Evolutionary conservation across 2,888 invertebrate species (phyloP), one percentile per base, ranked within the genome.

Genomic region (Coenonympha glycerion): DNA sequence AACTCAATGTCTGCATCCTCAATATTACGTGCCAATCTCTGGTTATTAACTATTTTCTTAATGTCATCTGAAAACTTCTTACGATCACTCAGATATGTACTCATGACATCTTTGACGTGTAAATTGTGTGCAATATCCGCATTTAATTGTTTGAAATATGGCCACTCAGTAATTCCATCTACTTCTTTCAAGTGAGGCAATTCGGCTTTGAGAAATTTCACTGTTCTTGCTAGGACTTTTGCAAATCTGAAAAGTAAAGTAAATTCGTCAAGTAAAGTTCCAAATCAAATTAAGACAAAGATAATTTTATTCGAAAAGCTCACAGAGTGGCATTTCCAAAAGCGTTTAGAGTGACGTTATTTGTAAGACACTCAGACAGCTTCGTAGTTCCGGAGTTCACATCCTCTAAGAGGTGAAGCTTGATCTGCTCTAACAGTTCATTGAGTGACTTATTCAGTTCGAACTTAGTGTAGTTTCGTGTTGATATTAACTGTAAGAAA

Each of bases 361-460:
- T 57, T 0, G 73, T 64, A 6, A 87, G 65, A 46, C 87, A 87
- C 3, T 72, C 72, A 0, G 69, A 59, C 9, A 86, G 63, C 53
- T 76, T 79, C 3, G 73, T 72, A 8, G 65, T 59, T 3, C 64
- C 66, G 1, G 72, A 64, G 1, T 60, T 53, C 13, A 82, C 59
- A 47, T 84, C 84, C 1, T 84, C 83, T 1, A 86, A 59, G 0
- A 82, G 57, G 33, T 82, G 76, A 9, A 77, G 60, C 47, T 80
- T 73, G 15, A 83, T 71, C 40, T 76, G 76, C 30, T 73, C 77
- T 48, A 87, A 55, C 52, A 87, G 74, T 55, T 85, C 79, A 30
- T 69, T 76, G 45, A 87, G 61, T 0, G 87, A 79, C 51, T 87
- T 88, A 64, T 88, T 88, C 55, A 88, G 68, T 61, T 88, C 88